A percentile compares a stretch with the other conserved stretches of the same genome.
These are phyloP conservation scores for Rhegmatorhina hoffmannsi DNA, from an alignment of 2,113 vertebrate species.

Conservation along the genomic window DNA sequence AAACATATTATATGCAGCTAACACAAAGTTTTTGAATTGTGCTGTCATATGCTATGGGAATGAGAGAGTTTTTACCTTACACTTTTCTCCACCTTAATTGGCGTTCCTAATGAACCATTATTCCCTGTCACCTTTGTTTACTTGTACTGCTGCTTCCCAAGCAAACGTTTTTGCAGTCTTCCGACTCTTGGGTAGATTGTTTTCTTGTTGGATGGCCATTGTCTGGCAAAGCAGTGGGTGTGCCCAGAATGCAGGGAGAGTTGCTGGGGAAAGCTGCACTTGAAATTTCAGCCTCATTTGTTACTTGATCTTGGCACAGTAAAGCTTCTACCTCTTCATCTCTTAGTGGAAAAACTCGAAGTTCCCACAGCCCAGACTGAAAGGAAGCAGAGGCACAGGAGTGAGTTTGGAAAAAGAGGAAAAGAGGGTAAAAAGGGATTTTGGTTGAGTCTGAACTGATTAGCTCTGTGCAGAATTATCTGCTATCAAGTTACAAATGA, in stretches of 20 bases:
- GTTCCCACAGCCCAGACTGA: conserved; percentile 80
- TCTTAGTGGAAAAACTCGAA: conserved; percentile 75
- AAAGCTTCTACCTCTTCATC: conserved; percentile 74
- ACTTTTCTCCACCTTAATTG: conserved; percentile 51
- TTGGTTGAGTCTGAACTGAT: conserved; percentile 34
- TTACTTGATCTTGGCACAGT: conserved; percentile 60
- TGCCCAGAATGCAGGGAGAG: conserved; percentile 10
- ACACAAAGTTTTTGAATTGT: conserved; percentile 47
- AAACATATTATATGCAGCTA: conserved; percentile 55
- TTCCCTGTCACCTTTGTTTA: conserved; percentile 78
- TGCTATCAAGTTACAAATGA: neutral
- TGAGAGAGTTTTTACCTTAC: conserved; percentile 55
- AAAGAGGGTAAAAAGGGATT: neutral
- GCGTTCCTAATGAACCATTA: conserved; percentile 63
- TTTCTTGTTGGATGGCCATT: conserved; percentile 32
- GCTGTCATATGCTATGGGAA: conserved; percentile 39
- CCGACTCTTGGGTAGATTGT: conserved; percentile 45
- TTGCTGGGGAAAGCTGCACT: conserved; percentile 39
- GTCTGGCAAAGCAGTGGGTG: conserved; percentile 26
- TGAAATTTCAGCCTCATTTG: conserved; percentile 47
- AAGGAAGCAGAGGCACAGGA: conserved; percentile 47
- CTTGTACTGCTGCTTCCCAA: conserved; percentile 66
- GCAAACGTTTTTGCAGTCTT: conserved; percentile 49
- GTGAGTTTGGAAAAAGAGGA: neutral
- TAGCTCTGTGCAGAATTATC: conserved; percentile 13